phyloP scores from a whole-genome alignment of 2,797 vertebrate species.

The Xenops minutus region DNA sequence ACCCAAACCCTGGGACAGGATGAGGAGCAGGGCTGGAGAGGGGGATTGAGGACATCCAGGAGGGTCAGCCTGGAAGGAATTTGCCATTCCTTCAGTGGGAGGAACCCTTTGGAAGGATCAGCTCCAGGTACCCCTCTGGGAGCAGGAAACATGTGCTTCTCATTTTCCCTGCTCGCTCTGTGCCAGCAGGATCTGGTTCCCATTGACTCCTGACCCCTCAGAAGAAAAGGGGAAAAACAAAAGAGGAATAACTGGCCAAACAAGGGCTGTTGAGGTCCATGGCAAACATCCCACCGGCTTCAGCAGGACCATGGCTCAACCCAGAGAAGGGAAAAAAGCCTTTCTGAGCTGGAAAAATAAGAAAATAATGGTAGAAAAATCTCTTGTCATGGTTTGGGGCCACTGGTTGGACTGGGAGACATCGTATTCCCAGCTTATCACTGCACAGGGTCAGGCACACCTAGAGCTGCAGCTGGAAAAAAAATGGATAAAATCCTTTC shows the following conservation, averaged over 20 bases:
- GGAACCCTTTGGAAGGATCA: background rate
- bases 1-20: background rate
- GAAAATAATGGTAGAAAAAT: background rate
- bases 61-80: background rate
- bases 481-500: background rate
- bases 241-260: background rate
- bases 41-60: background rate
- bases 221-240: background rate
- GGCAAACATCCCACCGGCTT: background rate
- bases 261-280: background rate
- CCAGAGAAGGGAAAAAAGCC: background rate
- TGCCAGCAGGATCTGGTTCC: constrained; percentile 5
- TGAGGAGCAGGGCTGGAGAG: background rate
- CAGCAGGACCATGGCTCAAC: background rate
- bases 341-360: background rate
- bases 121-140: background rate
- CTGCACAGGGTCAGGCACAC: background rate
- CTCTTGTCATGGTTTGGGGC: background rate
- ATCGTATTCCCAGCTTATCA: rapidly evolving
- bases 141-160: background rate
- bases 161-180: background rate
- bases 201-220: constrained; percentile 15
- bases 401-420: background rate
- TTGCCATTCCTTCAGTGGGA: background rate
- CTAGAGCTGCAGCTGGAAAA: background rate